Conservation (phyloP, 2,888 invertebrate genomes). For the Ectemnius cavifrons region DNA sequence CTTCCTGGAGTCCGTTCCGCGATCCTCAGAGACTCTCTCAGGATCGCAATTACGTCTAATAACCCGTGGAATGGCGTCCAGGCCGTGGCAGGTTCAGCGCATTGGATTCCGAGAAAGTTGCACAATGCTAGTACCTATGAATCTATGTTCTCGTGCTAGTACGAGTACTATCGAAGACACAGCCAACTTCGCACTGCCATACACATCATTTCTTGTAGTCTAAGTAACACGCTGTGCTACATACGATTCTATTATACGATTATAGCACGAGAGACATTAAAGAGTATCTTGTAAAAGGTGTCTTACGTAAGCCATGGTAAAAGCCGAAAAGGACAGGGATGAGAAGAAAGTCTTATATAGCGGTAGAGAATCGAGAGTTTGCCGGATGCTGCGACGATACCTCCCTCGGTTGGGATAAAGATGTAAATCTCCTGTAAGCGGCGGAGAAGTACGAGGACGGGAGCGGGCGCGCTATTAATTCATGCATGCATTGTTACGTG, state of each 20-base stretch:
- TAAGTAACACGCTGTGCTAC: too few relatives aligned
- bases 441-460: conserved; percentile 59
- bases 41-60: conserved; percentile 56
- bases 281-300: too few relatives aligned
- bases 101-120: conserved; percentile 41
- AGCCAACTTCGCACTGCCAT: too few relatives aligned
- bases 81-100: conserved; percentile 20
- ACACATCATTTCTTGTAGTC: too few relatives aligned
- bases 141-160: too few relatives aligned
- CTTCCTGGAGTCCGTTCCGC: conserved; percentile 34
- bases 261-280: too few relatives aligned
- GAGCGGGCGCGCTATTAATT: conserved; percentile 73
- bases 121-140: conserved; percentile 11
- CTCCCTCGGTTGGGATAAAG: conserved; percentile 67
- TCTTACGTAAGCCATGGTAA: too few relatives aligned
- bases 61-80: conserved; percentile 43
- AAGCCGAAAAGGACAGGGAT: too few relatives aligned
- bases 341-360: conserved; percentile 28
- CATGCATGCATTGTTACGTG: conserved; percentile 76
- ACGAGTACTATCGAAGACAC: too few relatives aligned
- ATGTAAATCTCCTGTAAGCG: conserved; percentile 70
- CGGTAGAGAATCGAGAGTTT: background rate
- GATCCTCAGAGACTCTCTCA: conserved; percentile 25
- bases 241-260: too few relatives aligned
- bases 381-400: conserved; percentile 50